These are phyloP conservation scores for Callaeas wilsoni DNA, from an alignment of 2,113 vertebrate genomes.

Conservation along the genomic window DNA sequence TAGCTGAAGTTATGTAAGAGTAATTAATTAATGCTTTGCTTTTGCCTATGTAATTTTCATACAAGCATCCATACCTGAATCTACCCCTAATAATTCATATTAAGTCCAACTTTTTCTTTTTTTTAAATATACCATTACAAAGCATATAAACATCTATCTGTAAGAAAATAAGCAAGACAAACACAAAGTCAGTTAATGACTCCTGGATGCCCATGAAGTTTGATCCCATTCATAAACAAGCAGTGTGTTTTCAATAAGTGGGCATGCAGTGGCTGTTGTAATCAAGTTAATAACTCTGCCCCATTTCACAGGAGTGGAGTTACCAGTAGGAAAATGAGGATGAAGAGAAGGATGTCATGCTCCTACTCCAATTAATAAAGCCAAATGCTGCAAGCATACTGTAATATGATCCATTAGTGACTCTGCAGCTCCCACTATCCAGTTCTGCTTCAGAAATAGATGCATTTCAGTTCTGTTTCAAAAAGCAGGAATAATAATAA, in stretches of 20 bases:
- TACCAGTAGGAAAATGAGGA: not conserved
- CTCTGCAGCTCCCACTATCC: not conserved
- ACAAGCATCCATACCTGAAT: not conserved
- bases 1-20: not conserved
- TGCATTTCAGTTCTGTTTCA: not conserved
- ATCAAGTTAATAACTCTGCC: not conserved
- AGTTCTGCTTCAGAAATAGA: slow-evolving; percentile 5
- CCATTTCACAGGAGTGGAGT: not conserved
- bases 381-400: not conserved
- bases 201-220: not conserved
- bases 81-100: not conserved
- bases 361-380: not conserved
- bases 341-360: slow-evolving; percentile 2
- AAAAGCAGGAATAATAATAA: not conserved
- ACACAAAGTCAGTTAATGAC: not conserved
- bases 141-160: not conserved
- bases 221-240: not conserved
- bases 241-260: not conserved
- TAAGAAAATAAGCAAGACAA: not conserved
- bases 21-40: not conserved
- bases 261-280: not conserved
- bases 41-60: not conserved
- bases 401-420: slow-evolving; percentile 8
- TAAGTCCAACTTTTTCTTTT: not conserved
- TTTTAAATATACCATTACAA: not conserved